A percentile compares a stretch with the other conserved stretches of the same genome.
These are phyloP conservation scores for Grammomys dolichurus DNA, from an alignment of 2,113 vertebrate species.

Conservation along the genomic window DNA sequence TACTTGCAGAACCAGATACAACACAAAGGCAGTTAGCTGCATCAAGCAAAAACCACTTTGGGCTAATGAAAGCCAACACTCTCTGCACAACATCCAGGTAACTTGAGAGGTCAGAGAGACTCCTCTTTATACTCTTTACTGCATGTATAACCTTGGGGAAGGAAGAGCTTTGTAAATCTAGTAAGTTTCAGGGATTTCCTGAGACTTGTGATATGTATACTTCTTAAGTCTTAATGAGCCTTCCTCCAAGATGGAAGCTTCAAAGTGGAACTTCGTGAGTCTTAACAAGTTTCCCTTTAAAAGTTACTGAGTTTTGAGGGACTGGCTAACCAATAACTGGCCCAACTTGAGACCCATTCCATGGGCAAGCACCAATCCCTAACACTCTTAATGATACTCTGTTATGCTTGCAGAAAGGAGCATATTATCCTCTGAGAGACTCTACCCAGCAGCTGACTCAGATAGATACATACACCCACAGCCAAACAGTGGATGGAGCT, in stretches of 20 bases:
- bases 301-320: background rate
- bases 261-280: background rate
- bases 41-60: background rate
- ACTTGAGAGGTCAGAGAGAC: background rate
- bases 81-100: background rate
- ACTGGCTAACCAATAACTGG: too few relatives aligned
- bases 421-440: too few relatives aligned
- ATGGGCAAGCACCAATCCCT: too few relatives aligned
- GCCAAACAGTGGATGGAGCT: too few relatives aligned
- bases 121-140: background rate
- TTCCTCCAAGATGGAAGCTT: background rate
- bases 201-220: background rate
- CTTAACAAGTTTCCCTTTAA: background rate
- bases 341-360: too few relatives aligned
- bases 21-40: background rate
- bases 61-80: too few relatives aligned
- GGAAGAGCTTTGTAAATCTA: background rate
- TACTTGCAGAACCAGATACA: background rate
- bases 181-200: background rate
- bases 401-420: too few relatives aligned
- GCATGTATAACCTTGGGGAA: background rate
- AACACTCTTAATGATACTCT: too few relatives aligned
- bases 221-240: background rate
- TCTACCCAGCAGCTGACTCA: too few relatives aligned
- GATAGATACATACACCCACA: too few relatives aligned